A percentile compares a stretch with the other conserved stretches of the same genome.
Conservation (phyloP, 2,113 vertebrate genomes). For the Loxodonta africana region DNA sequence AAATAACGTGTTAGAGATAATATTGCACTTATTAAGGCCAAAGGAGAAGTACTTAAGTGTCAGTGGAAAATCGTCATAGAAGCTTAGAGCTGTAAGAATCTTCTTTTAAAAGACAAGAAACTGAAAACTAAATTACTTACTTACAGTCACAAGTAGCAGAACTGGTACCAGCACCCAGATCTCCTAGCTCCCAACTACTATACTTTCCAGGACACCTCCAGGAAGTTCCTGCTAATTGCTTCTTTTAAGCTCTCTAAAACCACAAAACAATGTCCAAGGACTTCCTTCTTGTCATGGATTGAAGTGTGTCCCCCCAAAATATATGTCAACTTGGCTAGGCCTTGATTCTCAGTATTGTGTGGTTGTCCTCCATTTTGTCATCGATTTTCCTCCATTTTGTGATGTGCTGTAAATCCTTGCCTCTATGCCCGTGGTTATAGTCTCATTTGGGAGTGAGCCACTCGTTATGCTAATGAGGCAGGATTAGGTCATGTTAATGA, state of each 20-base stretch:
- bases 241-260: conserved; percentile 44
- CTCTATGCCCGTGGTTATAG: too few relatives aligned
- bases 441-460: too few relatives aligned
- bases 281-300: conserved; percentile 43
- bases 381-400: too few relatives aligned
- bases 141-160: conserved; percentile 33
- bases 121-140: conserved; percentile 3
- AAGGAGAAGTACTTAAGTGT: not conserved
- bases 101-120: conserved; percentile 37
- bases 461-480: too few relatives aligned
- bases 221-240: not conserved
- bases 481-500: too few relatives aligned
- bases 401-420: too few relatives aligned
- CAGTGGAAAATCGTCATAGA: conserved; percentile 31
- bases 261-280: conserved; percentile 51
- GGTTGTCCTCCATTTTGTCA: too few relatives aligned
- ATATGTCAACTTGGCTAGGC: too few relatives aligned
- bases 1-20: not conserved
- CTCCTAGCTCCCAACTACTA: not conserved
- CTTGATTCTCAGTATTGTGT: too few relatives aligned
- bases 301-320: too few relatives aligned
- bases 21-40: not conserved
- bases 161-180: not conserved
- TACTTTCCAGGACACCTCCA: not conserved
- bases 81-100: conserved; percentile 5